Evolutionary conservation across 2,797 vertebrate species (phyloP), one percentile per base, ranked within the genome.

Genomic region (Pipistrellus kuhlii): DNA sequence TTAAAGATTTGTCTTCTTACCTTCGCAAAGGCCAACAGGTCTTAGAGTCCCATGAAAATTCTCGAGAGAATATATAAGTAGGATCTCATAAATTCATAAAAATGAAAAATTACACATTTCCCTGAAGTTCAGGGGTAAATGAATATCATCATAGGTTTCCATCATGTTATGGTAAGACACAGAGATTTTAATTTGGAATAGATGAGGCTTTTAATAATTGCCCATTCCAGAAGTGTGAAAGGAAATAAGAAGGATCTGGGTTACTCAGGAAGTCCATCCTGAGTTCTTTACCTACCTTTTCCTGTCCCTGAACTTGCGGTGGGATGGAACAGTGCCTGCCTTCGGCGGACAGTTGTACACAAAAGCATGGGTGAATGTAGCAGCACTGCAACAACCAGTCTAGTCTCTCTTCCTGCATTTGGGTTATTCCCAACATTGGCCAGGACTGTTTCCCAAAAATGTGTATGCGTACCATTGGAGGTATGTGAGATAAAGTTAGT

Each of bases 21-120:
- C 80, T 94, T 93, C 82, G 46, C 75, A 92, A 32, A 85, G 20
- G 10, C 75, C 38, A 85, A 72, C 38, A 71, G 32, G 46, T 86
- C 51, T 84, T 88, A 73, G 38, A 83, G 9, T 94, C 32, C 32
- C 44, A 11, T 66, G 53, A 38, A 66, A 32, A n/a, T 93, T 80
- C n/a, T 93, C 8, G 80, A 87, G 64, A 83, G 46, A n/a, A 38
- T 68, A 11, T 87, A 7, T 78, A 21, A 78, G 30, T 82, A 91
- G 44, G 21, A 59, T 75, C 51, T 80, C 57, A 66, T 75, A 83
- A 82, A 76, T 88, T 57, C 51, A 35, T 85, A 66, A 53, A 35
- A 96, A 68, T 72, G 32, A 91, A 88, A 87, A 87, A 30, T 82
- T 81, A 92, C 20, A 73, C 12, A 4, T 77, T 81, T 48, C n/a